These are phyloP conservation scores for Drosophila lini DNA, from an alignment of 1,140 invertebrate species.

Conservation along the genomic window DNA sequence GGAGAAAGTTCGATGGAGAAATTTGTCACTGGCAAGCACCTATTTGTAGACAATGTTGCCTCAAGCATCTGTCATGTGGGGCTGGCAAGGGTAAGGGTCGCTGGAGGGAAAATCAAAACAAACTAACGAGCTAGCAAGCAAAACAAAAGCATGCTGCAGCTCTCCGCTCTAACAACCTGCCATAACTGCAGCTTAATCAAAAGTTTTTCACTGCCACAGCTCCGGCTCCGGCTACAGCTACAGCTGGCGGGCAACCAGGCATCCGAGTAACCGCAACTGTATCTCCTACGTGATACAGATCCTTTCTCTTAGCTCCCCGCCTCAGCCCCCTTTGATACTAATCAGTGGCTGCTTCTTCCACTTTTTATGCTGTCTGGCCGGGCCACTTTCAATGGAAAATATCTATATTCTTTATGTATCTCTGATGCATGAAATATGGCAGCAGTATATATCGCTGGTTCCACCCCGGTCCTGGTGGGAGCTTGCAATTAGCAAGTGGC, in stretches of 20 bases:
- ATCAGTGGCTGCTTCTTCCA: constrained; percentile 67
- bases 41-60: constrained; percentile 62
- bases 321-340: constrained; percentile 67
- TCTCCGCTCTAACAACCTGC: constrained; percentile 67
- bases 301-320: constrained; percentile 11
- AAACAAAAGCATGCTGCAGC: constrained; percentile 75
- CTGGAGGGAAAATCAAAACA: constrained; percentile 67
- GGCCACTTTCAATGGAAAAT: constrained; percentile 51
- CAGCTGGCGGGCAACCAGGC: constrained; percentile 54
- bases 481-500: constrained; percentile 78
- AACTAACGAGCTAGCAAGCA: constrained; percentile 79
- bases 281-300: constrained; percentile 28
- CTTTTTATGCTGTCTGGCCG: constrained; percentile 61
- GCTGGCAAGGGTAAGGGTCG: background rate
- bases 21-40: constrained; percentile 74
- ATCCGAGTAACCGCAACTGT: constrained; percentile 47
- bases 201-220: constrained; percentile 72
- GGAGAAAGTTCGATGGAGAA: constrained; percentile 37
- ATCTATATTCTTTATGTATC: constrained; percentile 45
- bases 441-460: constrained; percentile 59
- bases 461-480: constrained; percentile 27
- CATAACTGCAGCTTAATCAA: constrained; percentile 84
- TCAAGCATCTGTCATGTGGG: constrained; percentile 47
- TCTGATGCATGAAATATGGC: constrained; percentile 75
- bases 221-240: constrained; percentile 19